phyloP scores from a whole-genome alignment of 2,797 vertebrate genomes.

The Graptemys geographica region DNA sequence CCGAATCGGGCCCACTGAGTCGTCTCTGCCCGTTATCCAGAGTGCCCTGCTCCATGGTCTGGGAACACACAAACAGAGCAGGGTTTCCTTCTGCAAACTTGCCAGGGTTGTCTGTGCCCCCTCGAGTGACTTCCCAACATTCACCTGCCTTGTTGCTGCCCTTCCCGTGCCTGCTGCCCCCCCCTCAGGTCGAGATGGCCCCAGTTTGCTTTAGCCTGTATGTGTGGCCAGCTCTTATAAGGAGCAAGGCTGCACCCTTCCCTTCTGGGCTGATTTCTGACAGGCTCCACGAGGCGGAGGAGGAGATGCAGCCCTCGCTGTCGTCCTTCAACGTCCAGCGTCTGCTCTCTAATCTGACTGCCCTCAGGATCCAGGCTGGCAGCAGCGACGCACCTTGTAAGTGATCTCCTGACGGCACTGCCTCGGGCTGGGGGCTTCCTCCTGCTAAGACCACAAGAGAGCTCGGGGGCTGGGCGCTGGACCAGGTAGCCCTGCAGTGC shows the following conservation, averaged over 20 bases:
- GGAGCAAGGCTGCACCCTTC: neutral
- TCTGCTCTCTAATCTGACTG: constrained; percentile 88
- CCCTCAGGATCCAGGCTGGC: constrained; percentile 82
- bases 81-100: neutral
- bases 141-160: neutral
- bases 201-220: neutral
- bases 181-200: neutral
- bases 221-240: neutral
- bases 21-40: neutral
- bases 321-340: constrained; percentile 86
- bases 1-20: neutral
- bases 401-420: constrained; percentile 27
- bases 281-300: constrained; percentile 87
- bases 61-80: neutral
- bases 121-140: neutral
- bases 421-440: neutral
- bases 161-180: neutral
- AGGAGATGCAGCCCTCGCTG: constrained; percentile 67
- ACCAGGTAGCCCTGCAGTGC: neutral
- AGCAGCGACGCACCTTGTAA: constrained; percentile 79
- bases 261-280: neutral
- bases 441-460: neutral
- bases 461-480: rapidly evolving
- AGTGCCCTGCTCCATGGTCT: neutral
- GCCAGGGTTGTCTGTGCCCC: neutral